A percentile compares a stretch with the other conserved stretches of the same genome.
Evolutionary conservation across 2,888 invertebrate genomes (phyloP).

Genomic region (Rhopalosiphum nymphaeae): DNA sequence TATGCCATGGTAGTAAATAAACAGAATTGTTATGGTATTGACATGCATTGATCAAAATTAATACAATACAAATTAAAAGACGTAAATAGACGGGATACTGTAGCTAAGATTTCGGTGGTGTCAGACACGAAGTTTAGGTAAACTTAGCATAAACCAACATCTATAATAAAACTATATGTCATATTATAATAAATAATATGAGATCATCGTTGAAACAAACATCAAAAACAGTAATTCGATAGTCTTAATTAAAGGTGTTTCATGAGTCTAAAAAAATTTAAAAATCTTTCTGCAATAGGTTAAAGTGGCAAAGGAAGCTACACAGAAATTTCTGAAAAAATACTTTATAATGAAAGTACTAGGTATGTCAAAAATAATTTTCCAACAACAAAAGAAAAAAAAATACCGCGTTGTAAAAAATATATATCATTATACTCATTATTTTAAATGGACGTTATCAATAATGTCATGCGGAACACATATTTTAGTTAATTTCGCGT

Average conservation of each 20-base stretch:
- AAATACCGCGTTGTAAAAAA: background rate
- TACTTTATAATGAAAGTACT: background rate
- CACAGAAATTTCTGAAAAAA: background rate
- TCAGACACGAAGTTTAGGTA: background rate
- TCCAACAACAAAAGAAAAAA: background rate
- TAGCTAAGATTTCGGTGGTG: background rate
- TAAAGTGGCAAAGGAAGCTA: background rate
- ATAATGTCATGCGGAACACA: background rate
- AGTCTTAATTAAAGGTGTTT: background rate
- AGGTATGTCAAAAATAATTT: background rate
- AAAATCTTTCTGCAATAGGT: background rate
- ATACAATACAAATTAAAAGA: background rate
- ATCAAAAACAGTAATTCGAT: background rate
- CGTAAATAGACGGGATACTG: background rate
- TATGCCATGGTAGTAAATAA: no score
- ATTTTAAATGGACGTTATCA: background rate
- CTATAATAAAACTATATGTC: background rate
- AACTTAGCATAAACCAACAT: background rate
- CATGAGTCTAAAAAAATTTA: background rate
- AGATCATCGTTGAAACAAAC: background rate
- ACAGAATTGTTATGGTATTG: no score
- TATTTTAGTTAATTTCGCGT: background rate
- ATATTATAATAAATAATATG: background rate
- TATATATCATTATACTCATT: background rate
- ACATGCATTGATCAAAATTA: no score